Evolutionary conservation across 2,797 vertebrate species (phyloP).

Genomic region (Leucoraja ocellata): DNA sequence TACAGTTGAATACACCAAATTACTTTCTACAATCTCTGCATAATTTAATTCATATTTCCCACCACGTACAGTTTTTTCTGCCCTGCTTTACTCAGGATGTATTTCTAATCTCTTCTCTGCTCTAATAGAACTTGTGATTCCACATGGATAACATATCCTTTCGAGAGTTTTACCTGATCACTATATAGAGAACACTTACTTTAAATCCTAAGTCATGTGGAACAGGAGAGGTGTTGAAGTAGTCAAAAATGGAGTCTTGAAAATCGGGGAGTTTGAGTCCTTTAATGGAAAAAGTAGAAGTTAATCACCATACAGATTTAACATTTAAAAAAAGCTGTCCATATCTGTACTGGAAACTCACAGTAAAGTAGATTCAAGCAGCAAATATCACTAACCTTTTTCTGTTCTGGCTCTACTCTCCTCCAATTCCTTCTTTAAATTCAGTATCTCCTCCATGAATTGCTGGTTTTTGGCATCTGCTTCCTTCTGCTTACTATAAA

Average conservation of each 20-base stretch:
- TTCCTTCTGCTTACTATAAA: conserved; percentile 80
- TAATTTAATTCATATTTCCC: neutral
- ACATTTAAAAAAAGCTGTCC: neutral
- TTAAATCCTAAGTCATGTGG: conserved; percentile 86
- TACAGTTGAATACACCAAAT: neutral
- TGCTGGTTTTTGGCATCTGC: conserved; percentile 71
- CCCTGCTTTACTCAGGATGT: neutral
- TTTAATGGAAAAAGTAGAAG: conserved; percentile 46
- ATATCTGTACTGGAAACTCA: neutral
- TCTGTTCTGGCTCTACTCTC: conserved; percentile 72
- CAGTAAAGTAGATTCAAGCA: neutral
- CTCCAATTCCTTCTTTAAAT: conserved; percentile 83
- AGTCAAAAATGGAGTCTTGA: conserved; percentile 93
- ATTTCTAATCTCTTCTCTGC: neutral
- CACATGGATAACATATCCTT: neutral
- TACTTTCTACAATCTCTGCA: neutral
- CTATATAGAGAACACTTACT: conserved; percentile 62
- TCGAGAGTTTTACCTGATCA: neutral
- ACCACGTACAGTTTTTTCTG: neutral
- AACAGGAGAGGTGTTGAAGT: conserved; percentile 91
- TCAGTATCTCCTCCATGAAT: conserved; percentile 75
- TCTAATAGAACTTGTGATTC: neutral
- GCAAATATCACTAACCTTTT: conserved; percentile 61
- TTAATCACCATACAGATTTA: conserved; percentile 40
- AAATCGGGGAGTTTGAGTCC: conserved; percentile 89